Percentiles rank a stretch among this genome's conserved stretches.
Conservation (phyloP, 2,888 invertebrate species). For the Mechanitis messenoides region DNA sequence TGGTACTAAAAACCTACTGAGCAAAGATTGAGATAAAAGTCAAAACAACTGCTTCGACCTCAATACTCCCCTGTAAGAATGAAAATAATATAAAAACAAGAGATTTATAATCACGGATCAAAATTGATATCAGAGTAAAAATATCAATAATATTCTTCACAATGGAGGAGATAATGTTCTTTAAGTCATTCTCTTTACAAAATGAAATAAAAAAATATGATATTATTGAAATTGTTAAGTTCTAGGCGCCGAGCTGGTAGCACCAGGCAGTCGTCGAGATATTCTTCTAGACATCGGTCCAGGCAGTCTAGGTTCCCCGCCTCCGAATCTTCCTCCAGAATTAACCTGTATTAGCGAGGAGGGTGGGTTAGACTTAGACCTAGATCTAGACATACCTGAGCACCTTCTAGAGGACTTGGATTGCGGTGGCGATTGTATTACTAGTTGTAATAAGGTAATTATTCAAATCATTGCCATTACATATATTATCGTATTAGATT, state of each 20-base stretch:
- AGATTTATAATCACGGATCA: too few relatives aligned
- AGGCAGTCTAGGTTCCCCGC: constrained; percentile 64
- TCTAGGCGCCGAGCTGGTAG: constrained; percentile 71
- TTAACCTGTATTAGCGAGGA: constrained; percentile 91
- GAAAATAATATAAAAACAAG: too few relatives aligned
- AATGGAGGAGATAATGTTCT: too few relatives aligned
- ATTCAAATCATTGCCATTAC: not conserved
- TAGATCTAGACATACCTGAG: constrained; percentile 80
- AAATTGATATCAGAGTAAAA: too few relatives aligned
- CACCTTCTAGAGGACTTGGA: constrained; percentile 86
- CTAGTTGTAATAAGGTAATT: constrained; percentile 86
- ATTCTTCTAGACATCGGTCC: constrained; percentile 62
- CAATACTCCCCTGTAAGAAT: too few relatives aligned
- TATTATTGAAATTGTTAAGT: constrained; percentile 38
- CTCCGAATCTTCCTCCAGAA: constrained; percentile 79
- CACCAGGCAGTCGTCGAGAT: constrained; percentile 64
- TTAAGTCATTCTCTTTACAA: too few relatives aligned
- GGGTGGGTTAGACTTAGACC: constrained; percentile 88
- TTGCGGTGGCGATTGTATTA: constrained; percentile 88
- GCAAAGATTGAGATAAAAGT: too few relatives aligned
- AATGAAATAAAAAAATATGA: not conserved
- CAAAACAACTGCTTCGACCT: too few relatives aligned
- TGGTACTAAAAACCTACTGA: too few relatives aligned
- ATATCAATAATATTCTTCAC: too few relatives aligned
- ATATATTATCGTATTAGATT: not conserved